phyloP scores from a whole-genome alignment of 1,140 invertebrate genomes.

The Hirudo medicinalis region DNA sequence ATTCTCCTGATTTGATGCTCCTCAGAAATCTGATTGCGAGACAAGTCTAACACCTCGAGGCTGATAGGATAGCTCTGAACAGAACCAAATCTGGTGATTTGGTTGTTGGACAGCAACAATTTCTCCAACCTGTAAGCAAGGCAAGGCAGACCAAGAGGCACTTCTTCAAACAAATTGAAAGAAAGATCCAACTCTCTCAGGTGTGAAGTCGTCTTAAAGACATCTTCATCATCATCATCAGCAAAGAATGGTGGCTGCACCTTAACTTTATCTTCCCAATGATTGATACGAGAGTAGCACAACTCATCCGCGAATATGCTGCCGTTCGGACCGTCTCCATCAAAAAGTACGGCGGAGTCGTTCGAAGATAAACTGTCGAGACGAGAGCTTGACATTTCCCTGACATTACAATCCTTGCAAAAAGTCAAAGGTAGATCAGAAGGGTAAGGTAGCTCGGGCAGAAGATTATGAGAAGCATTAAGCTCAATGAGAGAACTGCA shows the following conservation, averaged over 20 bases:
- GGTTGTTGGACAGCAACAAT: conserved; percentile 80
- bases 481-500: conserved; percentile 70
- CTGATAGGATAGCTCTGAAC: conserved; percentile 74
- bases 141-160: conserved; percentile 76
- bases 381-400: too few relatives aligned
- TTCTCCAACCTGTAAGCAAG: conserved; percentile 68
- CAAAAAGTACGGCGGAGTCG: too few relatives aligned
- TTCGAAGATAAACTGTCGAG: too few relatives aligned
- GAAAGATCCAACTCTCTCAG: conserved; percentile 55
- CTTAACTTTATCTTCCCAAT: conserved; percentile 3
- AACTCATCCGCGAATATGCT: not conserved
- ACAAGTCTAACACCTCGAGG: conserved; percentile 78
- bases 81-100: conserved; percentile 58
- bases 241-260: not conserved
- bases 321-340: too few relatives aligned
- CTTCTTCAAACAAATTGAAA: conserved; percentile 72
- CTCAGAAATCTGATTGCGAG: conserved; percentile 67
- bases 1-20: not conserved
- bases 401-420: too few relatives aligned
- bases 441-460: conserved; percentile 59
- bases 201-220: conserved; percentile 40
- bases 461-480: conserved; percentile 78
- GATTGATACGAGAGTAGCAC: not conserved
- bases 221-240: conserved; percentile 1
- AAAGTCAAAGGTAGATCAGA: not conserved